Conservation (phyloP, 2,797 vertebrate genomes). For the Salmo trutta region DNA sequence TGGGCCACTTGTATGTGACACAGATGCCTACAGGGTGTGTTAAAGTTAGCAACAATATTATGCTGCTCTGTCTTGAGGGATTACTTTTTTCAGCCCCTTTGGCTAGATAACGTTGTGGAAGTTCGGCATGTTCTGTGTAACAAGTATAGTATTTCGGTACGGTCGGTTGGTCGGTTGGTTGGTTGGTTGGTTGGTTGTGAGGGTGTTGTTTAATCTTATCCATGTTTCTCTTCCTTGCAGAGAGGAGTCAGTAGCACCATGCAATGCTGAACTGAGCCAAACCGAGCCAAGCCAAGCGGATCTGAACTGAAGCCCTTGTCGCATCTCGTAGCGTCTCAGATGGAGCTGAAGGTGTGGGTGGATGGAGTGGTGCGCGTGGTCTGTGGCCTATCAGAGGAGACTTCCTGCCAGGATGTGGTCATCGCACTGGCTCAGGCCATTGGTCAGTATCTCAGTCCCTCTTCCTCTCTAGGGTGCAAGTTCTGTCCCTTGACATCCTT, state of each 20-base stretch:
- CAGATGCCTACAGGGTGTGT: slow-evolving; percentile 5
- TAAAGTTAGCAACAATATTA: slow-evolving; percentile 40
- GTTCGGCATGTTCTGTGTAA: background rate
- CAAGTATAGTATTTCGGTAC: background rate
- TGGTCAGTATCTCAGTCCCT: slow-evolving; percentile 76
- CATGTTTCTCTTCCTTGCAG: slow-evolving; percentile 42
- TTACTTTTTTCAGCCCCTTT: background rate
- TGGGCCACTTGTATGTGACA: background rate
- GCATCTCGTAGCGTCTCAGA: slow-evolving; percentile 58
- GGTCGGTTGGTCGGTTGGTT: no score
- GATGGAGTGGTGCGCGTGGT: slow-evolving; percentile 96
- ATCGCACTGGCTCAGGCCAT: slow-evolving; percentile 96
- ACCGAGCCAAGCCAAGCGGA: slow-evolving; percentile 23
- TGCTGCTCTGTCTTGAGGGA: background rate
- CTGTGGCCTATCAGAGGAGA: slow-evolving; percentile 93
- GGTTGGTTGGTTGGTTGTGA: slow-evolving; percentile 27
- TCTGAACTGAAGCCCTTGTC: slow-evolving; percentile 27
- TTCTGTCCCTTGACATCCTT: background rate
- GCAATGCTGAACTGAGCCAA: slow-evolving; percentile 56
- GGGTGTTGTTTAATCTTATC: background rate
- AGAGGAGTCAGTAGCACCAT: slow-evolving; percentile 65
- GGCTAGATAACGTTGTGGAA: background rate
- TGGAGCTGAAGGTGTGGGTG: slow-evolving; percentile 99
- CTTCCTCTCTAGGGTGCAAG: background rate
- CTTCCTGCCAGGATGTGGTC: slow-evolving; percentile 98